Base-by-base conservation (phyloP, 2,888 invertebrate genomes). In the Amphipoea oculea region DNA sequence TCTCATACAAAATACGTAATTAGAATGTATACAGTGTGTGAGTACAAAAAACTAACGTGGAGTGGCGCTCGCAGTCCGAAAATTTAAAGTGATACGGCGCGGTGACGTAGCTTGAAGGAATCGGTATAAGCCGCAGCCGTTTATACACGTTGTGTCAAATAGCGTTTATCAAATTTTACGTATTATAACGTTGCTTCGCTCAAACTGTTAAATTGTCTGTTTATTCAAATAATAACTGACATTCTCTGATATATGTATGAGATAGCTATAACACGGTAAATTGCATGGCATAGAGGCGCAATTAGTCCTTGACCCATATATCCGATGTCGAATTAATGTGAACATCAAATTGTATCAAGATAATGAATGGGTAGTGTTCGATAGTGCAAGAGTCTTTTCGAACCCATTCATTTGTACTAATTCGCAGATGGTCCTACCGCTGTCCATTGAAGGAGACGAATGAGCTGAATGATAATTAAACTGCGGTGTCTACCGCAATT, bases 401-500 rank as follows among this genome's bases (percentile, higher is more conserved):
- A n/a, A 45, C 14, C 3, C 9, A n/a, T 0, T 48, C n/a, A 14
- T 45, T 63, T 54, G 14, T 45, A 17, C 65, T 14, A 57, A 57
- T 45, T 45, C 29, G 17, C 29, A 54, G 29, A 57, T n/a, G n/a
- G 40, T 20, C 20, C 17, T 11, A n/a, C 20, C n/a, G 29, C 45
- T 76, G 45, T 23, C 40, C 12, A 5, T 23, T 82, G 57, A 65
- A 76, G 57, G 29, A 65, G 48, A 82, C 40, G 29, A 82, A 75
- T 76, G 48, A 65, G 23, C 23, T 40, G 48, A 76, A 75, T 57
- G 29, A 65, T 57, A 75, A 82, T 74, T 48, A 40, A 40, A 75
- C 83, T 57, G 23, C 9, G 9, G 57, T 57, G 57, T n/a, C 57
- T 60, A 83, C 42, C 29, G 36, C 60, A 70, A 83, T 80, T 80